Conservation (phyloP, 2,888 invertebrate genomes). For the Amblyjoppa proteus region DNA sequence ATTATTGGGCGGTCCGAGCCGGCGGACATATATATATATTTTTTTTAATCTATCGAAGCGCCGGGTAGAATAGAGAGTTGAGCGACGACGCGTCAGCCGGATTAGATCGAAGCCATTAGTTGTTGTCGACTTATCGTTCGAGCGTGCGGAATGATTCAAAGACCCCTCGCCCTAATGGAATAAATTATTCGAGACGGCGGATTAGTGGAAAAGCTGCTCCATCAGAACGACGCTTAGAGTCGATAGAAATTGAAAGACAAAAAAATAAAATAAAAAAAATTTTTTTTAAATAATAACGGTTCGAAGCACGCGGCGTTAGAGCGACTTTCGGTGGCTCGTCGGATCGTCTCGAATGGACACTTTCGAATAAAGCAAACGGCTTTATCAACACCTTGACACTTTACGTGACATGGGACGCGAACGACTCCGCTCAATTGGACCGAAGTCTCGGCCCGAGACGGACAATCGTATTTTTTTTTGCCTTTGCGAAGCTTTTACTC, state of each 20-base stretch:
- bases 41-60: neutral
- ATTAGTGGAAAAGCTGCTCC: neutral
- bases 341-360: conserved; percentile 51
- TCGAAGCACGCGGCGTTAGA: conserved; percentile 28
- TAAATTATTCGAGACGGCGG: conserved; percentile 27
- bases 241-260: neutral
- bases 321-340: conserved; percentile 25
- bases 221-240: neutral
- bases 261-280: neutral
- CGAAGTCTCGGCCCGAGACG: conserved; percentile 9
- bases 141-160: neutral
- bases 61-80: neutral
- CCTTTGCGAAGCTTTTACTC: neutral
- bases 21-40: neutral
- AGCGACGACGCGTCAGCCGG: neutral
- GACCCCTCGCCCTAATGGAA: conserved; percentile 14
- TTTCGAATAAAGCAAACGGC: conserved; percentile 64
- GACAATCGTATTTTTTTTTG: conserved; percentile 28
- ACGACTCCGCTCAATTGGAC: conserved; percentile 64
- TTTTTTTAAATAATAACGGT: too few species aligned
- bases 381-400: conserved; percentile 68
- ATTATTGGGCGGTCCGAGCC: neutral
- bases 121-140: neutral
- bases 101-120: neutral
- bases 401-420: conserved; percentile 71